Evolutionary conservation across 1,140 invertebrate species (phyloP).

Genomic region (Pseudomyrmex pallidus): DNA sequence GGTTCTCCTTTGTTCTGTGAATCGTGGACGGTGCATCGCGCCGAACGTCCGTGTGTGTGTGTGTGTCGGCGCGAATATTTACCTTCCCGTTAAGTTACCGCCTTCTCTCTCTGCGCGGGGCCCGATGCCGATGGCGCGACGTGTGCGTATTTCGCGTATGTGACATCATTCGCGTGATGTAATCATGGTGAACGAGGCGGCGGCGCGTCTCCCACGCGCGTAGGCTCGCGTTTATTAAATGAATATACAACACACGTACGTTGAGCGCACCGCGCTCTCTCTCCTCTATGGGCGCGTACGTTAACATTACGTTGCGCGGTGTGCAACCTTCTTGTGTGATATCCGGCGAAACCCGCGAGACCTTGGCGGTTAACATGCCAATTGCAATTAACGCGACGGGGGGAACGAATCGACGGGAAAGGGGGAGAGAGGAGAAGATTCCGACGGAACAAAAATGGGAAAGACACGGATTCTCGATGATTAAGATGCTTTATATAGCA

Average conservation of each 20-base stretch:
- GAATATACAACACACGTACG: constrained; percentile 33
- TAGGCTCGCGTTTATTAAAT: constrained; percentile 53
- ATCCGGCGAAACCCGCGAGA: constrained; percentile 6
- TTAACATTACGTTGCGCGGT: constrained; percentile 8
- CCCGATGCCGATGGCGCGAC: constrained; percentile 16
- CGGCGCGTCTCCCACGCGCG: constrained; percentile 49
- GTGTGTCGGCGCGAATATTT: constrained; percentile 9
- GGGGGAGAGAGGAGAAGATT: too few species aligned
- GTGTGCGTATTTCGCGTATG: constrained; percentile 69
- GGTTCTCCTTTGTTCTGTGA: too few species aligned
- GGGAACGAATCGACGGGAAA: background rate
- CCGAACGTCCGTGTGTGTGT: background rate
- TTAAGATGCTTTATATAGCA: too few species aligned
- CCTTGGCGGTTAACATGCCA: constrained; percentile 9
- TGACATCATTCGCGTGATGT: constrained; percentile 78
- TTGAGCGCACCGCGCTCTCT: background rate
- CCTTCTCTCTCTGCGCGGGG: background rate
- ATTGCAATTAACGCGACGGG: background rate
- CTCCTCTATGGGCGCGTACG: background rate
- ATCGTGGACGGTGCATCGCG: background rate
- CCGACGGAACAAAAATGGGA: background rate
- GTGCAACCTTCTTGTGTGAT: constrained; percentile 1
- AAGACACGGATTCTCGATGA: too few species aligned
- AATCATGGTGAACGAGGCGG: constrained; percentile 62
- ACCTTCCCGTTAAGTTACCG: constrained; percentile 25